A percentile compares a stretch with the other conserved stretches of the same genome.
Conservation (phyloP, 2,113 vertebrate species). For the Xenus cinereus region DNA sequence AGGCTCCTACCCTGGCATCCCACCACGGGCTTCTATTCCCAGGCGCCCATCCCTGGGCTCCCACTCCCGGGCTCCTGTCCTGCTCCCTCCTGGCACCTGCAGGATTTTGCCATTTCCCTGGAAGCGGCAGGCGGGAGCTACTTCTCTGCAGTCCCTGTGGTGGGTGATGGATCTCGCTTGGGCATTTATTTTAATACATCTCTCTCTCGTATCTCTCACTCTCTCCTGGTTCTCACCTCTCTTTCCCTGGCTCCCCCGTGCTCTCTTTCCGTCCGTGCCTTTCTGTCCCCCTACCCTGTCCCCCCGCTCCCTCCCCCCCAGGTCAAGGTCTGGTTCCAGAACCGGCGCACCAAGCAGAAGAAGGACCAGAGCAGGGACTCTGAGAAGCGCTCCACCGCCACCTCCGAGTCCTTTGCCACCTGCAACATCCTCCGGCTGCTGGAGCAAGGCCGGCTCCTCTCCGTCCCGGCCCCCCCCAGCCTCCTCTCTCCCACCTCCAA, state of each 20-base stretch:
- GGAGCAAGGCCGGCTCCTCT: conserved; percentile 88
- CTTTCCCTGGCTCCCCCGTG: background rate
- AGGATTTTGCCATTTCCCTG: background rate
- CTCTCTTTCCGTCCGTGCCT: background rate
- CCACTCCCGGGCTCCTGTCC: accelerated
- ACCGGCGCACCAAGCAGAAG: conserved; percentile 96
- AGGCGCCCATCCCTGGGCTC: too few species aligned
- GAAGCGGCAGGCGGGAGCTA: background rate
- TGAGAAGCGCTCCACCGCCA: conserved; percentile 81
- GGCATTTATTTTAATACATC: background rate
- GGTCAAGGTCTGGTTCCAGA: conserved; percentile 98
- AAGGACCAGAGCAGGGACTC: conserved; percentile 94
- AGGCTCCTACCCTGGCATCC: background rate
- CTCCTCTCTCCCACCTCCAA: conserved; percentile 71
- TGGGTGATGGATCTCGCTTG: background rate
- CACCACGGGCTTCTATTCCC: accelerated
- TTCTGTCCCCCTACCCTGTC: background rate
- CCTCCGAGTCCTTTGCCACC: conserved; percentile 88
- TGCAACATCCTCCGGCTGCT: conserved; percentile 91
- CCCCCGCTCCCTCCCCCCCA: conserved; percentile 27
- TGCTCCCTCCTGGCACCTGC: background rate
- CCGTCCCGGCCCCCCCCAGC: conserved; percentile 78
- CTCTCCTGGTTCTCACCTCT: background rate
- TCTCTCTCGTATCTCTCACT: background rate
- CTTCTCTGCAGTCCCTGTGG: background rate